Evolutionary conservation across 1,140 invertebrate species (phyloP).

Genomic region (Drosophila funebris): DNA sequence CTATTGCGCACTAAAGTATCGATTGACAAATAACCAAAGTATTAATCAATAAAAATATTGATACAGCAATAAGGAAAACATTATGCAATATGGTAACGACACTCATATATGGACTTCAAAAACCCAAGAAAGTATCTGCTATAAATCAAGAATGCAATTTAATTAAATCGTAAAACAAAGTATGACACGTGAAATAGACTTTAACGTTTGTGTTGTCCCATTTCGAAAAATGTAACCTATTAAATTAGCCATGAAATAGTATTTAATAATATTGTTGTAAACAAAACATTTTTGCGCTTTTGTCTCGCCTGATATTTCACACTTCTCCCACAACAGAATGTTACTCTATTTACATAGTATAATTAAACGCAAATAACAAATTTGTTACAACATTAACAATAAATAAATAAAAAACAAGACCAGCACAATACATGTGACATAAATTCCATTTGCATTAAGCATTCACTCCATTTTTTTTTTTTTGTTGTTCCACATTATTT

Average conservation of each 20-base stretch:
- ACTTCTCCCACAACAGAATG: neutral
- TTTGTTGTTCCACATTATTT: constrained; percentile 10
- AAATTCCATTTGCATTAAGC: constrained; percentile 48
- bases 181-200: neutral
- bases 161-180: no score
- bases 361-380: neutral
- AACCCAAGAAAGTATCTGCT: no score
- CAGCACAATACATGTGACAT: constrained; percentile 26
- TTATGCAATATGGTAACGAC: no score
- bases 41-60: neutral
- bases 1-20: no score
- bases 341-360: constrained; percentile 1
- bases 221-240: neutral
- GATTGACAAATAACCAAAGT: neutral
- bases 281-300: constrained; percentile 11
- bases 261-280: neutral
- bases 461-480: constrained; percentile 5
- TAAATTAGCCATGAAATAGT: constrained; percentile 10
- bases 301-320: constrained; percentile 7
- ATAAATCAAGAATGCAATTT: no score
- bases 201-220: neutral
- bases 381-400: constrained; percentile 15
- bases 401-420: neutral
- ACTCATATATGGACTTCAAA: no score
- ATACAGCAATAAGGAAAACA: no score